These are phyloP conservation scores for Papilio dardanus DNA, from an alignment of 1,140 invertebrate species.

Conservation along the genomic window DNA sequence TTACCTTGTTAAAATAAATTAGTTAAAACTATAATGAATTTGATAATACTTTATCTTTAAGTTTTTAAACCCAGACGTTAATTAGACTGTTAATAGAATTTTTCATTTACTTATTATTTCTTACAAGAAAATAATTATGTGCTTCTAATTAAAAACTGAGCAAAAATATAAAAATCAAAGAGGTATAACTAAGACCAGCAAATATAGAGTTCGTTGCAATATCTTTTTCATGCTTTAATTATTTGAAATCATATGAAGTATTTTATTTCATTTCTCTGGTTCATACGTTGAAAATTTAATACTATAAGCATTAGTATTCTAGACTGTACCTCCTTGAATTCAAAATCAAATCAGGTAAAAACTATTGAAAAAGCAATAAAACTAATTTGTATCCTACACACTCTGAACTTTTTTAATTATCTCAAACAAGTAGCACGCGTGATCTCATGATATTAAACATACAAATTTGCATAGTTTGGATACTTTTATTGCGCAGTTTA, in stretches of 20 bases:
- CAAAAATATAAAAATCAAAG: background rate
- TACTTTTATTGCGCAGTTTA: constrained; percentile 7
- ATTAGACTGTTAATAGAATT: background rate
- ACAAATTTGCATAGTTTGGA: background rate
- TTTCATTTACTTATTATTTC: background rate
- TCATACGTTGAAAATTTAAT: too few species aligned
- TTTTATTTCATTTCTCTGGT: too few species aligned
- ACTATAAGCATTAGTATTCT: too few species aligned
- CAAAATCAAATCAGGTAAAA: too few species aligned
- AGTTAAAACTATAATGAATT: background rate
- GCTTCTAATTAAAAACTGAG: background rate
- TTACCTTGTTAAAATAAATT: background rate
- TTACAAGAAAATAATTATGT: background rate
- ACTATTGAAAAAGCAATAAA: background rate
- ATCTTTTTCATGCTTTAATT: too few species aligned
- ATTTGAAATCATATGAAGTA: too few species aligned
- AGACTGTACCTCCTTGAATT: too few species aligned
- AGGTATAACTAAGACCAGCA: too few species aligned
- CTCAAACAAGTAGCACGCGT: background rate
- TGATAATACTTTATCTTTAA: background rate
- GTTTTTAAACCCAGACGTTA: background rate
- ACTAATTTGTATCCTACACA: background rate
- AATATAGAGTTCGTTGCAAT: too few species aligned
- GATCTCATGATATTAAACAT: background rate
- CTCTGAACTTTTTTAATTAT: background rate